phyloP scores from a whole-genome alignment of 2,113 vertebrate species.

The Hydrochoerus hydrochaeris region DNA sequence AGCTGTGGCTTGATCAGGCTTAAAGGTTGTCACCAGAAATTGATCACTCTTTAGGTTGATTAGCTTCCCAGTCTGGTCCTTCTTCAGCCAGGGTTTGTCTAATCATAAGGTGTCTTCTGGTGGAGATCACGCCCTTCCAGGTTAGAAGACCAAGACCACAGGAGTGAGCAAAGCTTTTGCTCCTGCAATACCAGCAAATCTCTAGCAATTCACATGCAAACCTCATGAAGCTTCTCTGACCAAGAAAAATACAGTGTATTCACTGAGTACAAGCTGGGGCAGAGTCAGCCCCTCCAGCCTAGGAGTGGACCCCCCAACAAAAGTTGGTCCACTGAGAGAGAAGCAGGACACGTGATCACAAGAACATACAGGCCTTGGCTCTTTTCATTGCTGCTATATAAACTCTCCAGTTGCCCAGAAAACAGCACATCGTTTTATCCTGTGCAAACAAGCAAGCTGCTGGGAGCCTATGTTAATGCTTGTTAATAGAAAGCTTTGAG shows the following conservation, averaged over 20 bases:
- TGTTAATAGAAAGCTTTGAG: constrained; percentile 39
- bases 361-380: not conserved
- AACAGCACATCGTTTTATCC: not conserved
- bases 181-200: not conserved
- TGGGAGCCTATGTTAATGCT: not conserved
- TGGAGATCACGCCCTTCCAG: not conserved
- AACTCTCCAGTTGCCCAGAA: constrained; percentile 25
- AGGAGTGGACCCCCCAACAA: not conserved
- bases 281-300: not conserved
- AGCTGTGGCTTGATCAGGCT: not conserved
- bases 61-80: not conserved
- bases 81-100: not conserved
- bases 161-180: not conserved
- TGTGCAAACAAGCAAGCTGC: not conserved
- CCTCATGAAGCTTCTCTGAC: not conserved
- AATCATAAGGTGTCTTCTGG: not conserved
- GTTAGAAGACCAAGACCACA: not conserved
- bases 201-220: not conserved
- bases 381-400: not conserved
- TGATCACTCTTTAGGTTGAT: not conserved
- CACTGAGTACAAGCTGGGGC: not conserved
- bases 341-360: not conserved
- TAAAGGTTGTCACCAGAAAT: not conserved
- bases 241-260: not conserved
- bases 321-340: not conserved